Conservation (phyloP, 2,113 vertebrate species). For the Siphamia tubifer region DNA sequence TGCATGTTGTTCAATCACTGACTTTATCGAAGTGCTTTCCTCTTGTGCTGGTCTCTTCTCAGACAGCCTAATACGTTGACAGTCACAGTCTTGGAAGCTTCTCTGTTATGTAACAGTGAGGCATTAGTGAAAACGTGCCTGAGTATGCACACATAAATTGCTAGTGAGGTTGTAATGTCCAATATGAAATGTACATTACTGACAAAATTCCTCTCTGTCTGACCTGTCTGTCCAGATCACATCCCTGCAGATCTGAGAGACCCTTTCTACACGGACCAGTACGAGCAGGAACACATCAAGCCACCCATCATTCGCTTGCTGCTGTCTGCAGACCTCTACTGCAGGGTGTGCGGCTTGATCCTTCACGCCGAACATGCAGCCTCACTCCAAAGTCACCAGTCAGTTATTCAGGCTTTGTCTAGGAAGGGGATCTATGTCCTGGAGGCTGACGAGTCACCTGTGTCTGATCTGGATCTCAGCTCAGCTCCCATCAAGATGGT, state of each 20-base stretch:
- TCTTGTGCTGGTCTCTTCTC: not conserved
- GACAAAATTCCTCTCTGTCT: not conserved
- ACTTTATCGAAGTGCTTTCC: conserved; percentile 2
- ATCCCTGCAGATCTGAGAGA: conserved; percentile 91
- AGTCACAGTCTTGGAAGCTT: not conserved
- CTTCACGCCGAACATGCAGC: conserved; percentile 89
- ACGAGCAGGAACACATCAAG: conserved; percentile 97
- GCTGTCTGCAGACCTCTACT: conserved; percentile 92
- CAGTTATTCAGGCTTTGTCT: conserved; percentile 89
- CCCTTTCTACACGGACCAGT: conserved; percentile 95
- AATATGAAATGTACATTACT: not conserved
- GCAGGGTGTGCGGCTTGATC: conserved; percentile 89
- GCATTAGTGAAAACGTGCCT: conserved; percentile 19
- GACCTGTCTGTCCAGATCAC: conserved; percentile 79
- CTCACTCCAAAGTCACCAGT: conserved; percentile 86
- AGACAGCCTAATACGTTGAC: conserved; percentile 43
- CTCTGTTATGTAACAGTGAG: conserved; percentile 38
- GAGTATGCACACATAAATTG: not conserved
- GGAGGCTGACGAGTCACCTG: conserved; percentile 86
- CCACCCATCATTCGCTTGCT: conserved; percentile 88
- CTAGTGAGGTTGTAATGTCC: not conserved
- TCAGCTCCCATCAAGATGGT: conserved; percentile 94
- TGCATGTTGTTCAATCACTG: conserved; percentile 11
- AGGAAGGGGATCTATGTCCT: conserved; percentile 92
- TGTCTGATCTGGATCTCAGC: conserved; percentile 87